Evolutionary conservation across 30 jellyfish, hydroid and myxozoan genomes (phyloP).

Genomic region (Aurelia sp.): DNA sequence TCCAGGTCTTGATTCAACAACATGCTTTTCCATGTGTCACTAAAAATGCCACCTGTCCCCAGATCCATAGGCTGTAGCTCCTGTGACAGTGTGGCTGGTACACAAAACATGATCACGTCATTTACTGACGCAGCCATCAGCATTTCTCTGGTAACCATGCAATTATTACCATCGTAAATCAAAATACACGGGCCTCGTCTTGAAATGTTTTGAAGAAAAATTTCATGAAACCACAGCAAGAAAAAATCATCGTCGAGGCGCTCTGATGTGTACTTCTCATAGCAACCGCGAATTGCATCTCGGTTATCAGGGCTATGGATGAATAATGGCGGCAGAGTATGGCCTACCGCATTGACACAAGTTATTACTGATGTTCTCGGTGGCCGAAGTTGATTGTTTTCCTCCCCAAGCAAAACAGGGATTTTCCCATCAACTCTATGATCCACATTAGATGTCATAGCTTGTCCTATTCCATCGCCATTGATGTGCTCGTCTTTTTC

Average conservation of each 20-base stretch:
- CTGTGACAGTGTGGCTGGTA: constrained; percentile 39
- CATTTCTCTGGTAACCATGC: constrained; percentile 44
- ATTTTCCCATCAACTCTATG: constrained; percentile 31
- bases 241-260: constrained; percentile 51
- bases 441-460: background rate
- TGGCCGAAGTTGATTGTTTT: background rate
- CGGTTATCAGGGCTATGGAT: constrained; percentile 8
- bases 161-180: constrained; percentile 38
- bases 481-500: constrained; percentile 4
- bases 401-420: constrained; percentile 18
- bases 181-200: constrained; percentile 57
- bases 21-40: constrained; percentile 38
- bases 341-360: constrained; percentile 56
- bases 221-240: constrained; percentile 46
- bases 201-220: constrained; percentile 33
- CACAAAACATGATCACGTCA: constrained; percentile 61
- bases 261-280: constrained; percentile 27
- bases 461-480: background rate
- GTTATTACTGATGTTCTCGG: constrained; percentile 33
- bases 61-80: constrained; percentile 56
- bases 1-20: constrained; percentile 1
- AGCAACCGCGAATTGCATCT: constrained; percentile 2
- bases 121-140: constrained; percentile 51
- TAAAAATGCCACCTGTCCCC: constrained; percentile 21
- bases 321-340: constrained; percentile 47